Evolutionary conservation across 2,797 vertebrate genomes (phyloP).

Genomic region (Rhabdomys pumilio): DNA sequence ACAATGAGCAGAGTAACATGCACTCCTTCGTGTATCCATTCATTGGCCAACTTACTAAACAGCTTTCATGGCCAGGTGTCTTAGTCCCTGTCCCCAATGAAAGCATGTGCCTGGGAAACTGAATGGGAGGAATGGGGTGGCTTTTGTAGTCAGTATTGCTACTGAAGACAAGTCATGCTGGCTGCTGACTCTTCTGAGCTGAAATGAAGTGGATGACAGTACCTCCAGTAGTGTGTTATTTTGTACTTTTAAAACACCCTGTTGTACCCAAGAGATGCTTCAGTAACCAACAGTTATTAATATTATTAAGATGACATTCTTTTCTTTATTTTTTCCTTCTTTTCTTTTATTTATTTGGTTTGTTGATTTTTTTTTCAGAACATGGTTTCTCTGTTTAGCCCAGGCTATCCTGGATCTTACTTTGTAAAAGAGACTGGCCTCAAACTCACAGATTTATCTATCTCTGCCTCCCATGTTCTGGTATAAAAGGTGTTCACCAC

Average conservation of each 20-base stretch:
- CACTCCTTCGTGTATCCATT: not conserved
- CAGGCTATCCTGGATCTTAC: not conserved
- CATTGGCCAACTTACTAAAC: not conserved
- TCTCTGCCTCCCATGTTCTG: not conserved
- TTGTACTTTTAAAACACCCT: constrained; percentile 28
- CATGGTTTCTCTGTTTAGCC: not conserved
- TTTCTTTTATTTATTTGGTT: not conserved
- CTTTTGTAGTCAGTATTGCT: not conserved
- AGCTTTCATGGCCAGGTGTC: not conserved
- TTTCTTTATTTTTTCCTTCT: not conserved
- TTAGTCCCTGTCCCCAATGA: not conserved
- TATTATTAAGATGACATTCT: not conserved
- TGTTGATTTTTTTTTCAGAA: not conserved
- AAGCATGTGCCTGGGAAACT: not conserved
- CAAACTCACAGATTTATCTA: not conserved
- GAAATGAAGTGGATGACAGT: constrained; percentile 7
- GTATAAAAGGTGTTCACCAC: not conserved
- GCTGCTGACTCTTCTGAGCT: constrained; percentile 14
- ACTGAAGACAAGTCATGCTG: not conserved
- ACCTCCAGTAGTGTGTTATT: constrained; percentile 17
- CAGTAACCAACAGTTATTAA: not conserved
- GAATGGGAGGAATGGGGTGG: not conserved
- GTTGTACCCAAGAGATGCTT: constrained; percentile 6
- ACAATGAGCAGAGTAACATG: not conserved
- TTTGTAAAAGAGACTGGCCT: too few species aligned